A percentile compares a stretch with the other conserved stretches of the same genome.
Conservation (phyloP, 2,113 vertebrate genomes). For the Toxostoma redivivum region DNA sequence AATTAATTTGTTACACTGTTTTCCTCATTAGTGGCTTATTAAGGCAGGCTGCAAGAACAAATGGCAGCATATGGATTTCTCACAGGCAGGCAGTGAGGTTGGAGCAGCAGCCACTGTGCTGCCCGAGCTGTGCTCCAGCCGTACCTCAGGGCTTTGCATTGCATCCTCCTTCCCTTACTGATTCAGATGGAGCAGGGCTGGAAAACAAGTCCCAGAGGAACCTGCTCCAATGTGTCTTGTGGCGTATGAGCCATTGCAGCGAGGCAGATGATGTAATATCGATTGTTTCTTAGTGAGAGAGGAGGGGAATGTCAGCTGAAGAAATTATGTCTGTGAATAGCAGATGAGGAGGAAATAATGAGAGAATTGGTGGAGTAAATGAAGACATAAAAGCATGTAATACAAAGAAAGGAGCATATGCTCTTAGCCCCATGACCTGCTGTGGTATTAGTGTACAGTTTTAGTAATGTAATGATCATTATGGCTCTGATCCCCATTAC, state of each 20-base stretch:
- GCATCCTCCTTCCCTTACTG: constrained; percentile 28
- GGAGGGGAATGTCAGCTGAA: constrained; percentile 53
- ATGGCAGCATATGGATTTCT: constrained; percentile 45
- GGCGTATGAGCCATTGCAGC: constrained; percentile 42
- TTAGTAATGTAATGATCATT: constrained; percentile 57
- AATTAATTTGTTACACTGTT: constrained; percentile 9
- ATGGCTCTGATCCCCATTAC: constrained; percentile 47
- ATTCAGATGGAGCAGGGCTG: constrained; percentile 20
- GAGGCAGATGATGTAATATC: constrained; percentile 70
- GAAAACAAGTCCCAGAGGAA: constrained; percentile 62
- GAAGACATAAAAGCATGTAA: constrained; percentile 63
- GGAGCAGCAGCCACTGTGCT: neutral
- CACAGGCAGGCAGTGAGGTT: neutral
- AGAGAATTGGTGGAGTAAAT: constrained; percentile 60
- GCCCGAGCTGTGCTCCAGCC: constrained; percentile 29
- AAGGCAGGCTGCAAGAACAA: constrained; percentile 29
- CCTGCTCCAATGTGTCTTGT: constrained; percentile 49
- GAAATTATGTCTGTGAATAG: constrained; percentile 62
- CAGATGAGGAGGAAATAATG: constrained; percentile 64
- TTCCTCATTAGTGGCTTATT: constrained; percentile 17
- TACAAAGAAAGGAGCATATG: constrained; percentile 55
- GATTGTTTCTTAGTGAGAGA: constrained; percentile 67
- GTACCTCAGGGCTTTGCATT: neutral
- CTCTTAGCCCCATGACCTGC: neutral
- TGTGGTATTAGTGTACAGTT: constrained; percentile 42